Evolutionary conservation across 2,888 invertebrate genomes (phyloP).

Genomic region (Stenotaenia linearis): DNA sequence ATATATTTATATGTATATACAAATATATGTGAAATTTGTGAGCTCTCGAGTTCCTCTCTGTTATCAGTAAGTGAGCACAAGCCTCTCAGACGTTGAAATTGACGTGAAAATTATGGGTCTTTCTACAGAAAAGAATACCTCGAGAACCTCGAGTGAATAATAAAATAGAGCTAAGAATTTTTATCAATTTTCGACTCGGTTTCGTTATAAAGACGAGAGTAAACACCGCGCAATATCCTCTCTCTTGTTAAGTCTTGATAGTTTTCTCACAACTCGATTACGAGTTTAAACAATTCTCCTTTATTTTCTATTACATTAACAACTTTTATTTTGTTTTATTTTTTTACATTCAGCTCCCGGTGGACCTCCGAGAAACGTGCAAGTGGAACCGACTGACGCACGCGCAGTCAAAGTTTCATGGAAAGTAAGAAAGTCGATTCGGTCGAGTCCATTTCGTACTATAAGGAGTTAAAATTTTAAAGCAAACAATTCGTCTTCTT

Average conservation of each 20-base stretch:
- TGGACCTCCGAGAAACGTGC: conserved; percentile 33
- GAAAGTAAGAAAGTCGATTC: conserved; percentile 33
- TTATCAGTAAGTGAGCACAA: neutral
- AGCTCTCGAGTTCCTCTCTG: conserved; percentile 1
- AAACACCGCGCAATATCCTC: conserved; percentile 14
- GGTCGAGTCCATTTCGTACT: neutral
- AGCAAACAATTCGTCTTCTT: neutral
- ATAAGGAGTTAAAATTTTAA: too few species aligned
- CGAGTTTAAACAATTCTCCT: neutral
- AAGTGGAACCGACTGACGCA: conserved; percentile 33
- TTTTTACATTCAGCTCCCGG: conserved; percentile 30
- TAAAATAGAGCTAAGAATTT: neutral
- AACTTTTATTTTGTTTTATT: neutral
- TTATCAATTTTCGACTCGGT: neutral
- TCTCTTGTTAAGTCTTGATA: neutral
- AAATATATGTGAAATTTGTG: neutral
- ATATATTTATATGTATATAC: neutral
- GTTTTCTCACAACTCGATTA: conserved; percentile 1
- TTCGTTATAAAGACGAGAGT: conserved; percentile 12
- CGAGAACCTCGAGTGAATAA: neutral
- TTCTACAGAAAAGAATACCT: neutral
- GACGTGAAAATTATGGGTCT: conserved; percentile 1
- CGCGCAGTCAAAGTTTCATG: conserved; percentile 33
- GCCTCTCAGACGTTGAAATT: neutral
- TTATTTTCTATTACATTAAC: conserved; percentile 1